Evolutionary conservation across 2,888 invertebrate genomes (phyloP), one percentile per base, ranked within the genome.

Genomic region (Nebria brevicollis): DNA sequence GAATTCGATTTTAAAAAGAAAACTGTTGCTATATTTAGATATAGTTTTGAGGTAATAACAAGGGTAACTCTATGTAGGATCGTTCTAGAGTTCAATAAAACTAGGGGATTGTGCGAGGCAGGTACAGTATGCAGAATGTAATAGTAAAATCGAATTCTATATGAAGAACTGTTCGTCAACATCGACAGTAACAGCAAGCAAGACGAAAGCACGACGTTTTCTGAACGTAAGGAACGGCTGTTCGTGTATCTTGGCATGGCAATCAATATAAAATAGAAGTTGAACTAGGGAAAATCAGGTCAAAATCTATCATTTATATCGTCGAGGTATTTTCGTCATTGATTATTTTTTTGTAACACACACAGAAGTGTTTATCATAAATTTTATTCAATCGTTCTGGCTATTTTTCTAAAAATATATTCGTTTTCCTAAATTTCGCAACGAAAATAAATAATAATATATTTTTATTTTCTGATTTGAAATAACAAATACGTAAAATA

Each of bases 121-220:
- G 77, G 77, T 72, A 77, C 77, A 77, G 72, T 72, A 77, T 77
- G 77, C 77, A 77, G 70, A 77, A 77, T 72, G 77, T 77, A 77
- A 77, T 77, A 77, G 72, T 64, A 72, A 77, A 77, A 77, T 77
- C 77, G 77, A 77, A 77, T 77, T 72, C 77, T 77, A 77, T 72
- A 72, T 64, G 77, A 77, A 72, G 77, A 77, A 77, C 72, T 77
- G 34, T 65, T 42, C 72, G 77, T 77, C 72, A 70, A 70, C 25
- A 25, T 70, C 6, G 68, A 26, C 54, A 54, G 54, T 8, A 54
- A 54, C 54, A 3, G 13, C 54, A 54, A 54, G 54, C 1, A 54
- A 54, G 54, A 8, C 54, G 54, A 5, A 13, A 54, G 54, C 54
- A 7, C 54, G 54, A 54, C 13, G 54, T 54, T 54, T 13, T 13